Evolutionary conservation across 2,113 vertebrate genomes (phyloP), one percentile per base, ranked within the genome.

Genomic region (Hydrochoerus hydrochaeris): DNA sequence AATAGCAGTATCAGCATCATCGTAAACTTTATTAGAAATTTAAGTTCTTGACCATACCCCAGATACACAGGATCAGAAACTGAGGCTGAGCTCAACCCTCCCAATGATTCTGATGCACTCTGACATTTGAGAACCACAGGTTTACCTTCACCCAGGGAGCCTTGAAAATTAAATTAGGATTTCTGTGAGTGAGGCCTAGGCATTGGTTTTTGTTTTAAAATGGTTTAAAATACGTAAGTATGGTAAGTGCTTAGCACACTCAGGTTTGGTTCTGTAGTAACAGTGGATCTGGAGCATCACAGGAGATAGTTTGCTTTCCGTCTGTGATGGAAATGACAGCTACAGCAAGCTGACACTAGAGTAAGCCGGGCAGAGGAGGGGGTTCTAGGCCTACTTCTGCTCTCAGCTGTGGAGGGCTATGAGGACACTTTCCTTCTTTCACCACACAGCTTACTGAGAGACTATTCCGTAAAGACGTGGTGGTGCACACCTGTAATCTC

Each of bases 161-260:
- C 41, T 87, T 97, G 80, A 94, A 95, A 90, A 62, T 81, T 60
- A 77, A 91, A 75, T 62, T 60, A 62, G 35, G 95, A 80, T 90
- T 96, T 88, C 91, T 90, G 24, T 69, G 71, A 52, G 24, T 69
- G 71, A 52, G 63, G 24, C 38, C 85, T 44, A 77, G 44, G 44
- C 73, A 16, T 30, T 80, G 46, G 49, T 49, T 65, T 46, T 26
- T 65, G 22, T 85, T 85, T 88, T 63, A 54, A 81, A 81, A 30
- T 6, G 10, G 26, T 65, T 86, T 83, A 77, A 90, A 89, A 52
- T 54, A 91, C 38, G 57, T 46, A 63, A 62, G 44, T 2, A 84
- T n/a, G 38, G 46, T 24, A 52, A 41, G 41, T 63, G 54, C 57
- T 78, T 24, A 24, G 52, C 60, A 94, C 0, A 63, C 30, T 17